phyloP scores from a whole-genome alignment of 2,797 vertebrate genomes.

The Silurus aristotelis region DNA sequence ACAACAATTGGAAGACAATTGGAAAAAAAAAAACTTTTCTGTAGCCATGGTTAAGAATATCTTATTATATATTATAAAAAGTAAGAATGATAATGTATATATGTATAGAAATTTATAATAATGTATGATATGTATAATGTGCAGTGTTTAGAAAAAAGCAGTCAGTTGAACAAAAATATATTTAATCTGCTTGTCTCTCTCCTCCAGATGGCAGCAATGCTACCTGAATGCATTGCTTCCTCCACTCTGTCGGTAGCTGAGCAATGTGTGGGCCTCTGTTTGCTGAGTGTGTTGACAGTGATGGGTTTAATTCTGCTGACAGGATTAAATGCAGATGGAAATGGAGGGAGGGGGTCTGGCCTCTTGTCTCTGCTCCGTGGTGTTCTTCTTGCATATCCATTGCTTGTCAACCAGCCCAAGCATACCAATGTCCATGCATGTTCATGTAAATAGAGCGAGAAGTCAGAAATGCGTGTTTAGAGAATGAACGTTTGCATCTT shows the following conservation, averaged over 20 bases:
- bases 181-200: conserved; percentile 12
- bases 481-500: conserved; percentile 3
- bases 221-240: conserved; percentile 31
- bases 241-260: neutral
- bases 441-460: neutral
- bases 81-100: too few relatives aligned
- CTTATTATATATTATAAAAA: neutral
- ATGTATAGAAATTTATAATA: too few relatives aligned
- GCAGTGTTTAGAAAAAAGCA: neutral
- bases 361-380: conserved; percentile 7
- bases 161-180: neutral
- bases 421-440: neutral
- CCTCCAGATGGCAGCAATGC: conserved; percentile 68
- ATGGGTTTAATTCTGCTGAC: conserved; percentile 63
- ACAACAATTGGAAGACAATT: neutral
- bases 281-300: conserved; percentile 13
- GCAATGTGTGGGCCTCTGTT: neutral
- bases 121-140: too few relatives aligned
- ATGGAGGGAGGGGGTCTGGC: neutral
- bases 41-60: neutral
- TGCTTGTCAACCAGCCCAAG: neutral
- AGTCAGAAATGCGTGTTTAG: neutral
- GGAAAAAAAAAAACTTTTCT: neutral
- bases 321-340: conserved; percentile 64
- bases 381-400: conserved; percentile 2